These are phyloP conservation scores for Cyprinodon variegatus DNA, from an alignment of 2,113 vertebrate genomes.

Conservation along the genomic window DNA sequence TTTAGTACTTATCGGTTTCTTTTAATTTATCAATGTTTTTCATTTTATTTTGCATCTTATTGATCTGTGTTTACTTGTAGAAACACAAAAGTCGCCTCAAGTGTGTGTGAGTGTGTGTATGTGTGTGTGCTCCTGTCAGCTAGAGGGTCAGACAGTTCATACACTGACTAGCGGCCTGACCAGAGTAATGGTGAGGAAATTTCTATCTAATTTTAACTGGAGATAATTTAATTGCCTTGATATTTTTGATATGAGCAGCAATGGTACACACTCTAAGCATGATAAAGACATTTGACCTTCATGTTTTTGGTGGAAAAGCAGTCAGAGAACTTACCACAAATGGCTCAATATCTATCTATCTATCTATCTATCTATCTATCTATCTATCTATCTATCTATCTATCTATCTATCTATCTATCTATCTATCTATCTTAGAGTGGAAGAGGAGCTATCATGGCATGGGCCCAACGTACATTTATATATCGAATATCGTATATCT, in stretches of 20 bases:
- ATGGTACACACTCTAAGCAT: slow-evolving; percentile 6
- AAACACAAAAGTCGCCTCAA: neutral
- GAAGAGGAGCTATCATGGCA: neutral
- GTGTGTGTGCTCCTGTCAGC: slow-evolving; percentile 13
- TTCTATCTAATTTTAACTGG: slow-evolving; percentile 76
- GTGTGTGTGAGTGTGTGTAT: neutral
- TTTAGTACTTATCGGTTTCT: neutral
- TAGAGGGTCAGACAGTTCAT: slow-evolving; percentile 54
- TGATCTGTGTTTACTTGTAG: neutral
- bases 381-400: slow-evolving; percentile 19
- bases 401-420: slow-evolving; percentile 1
- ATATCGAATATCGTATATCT: neutral
- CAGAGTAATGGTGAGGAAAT: slow-evolving; percentile 55
- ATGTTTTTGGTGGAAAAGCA: fast-evolving
- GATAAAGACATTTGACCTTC: slow-evolving; percentile 38
- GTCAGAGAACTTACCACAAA: neutral
- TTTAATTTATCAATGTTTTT: neutral
- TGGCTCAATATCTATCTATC: neutral
- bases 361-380: slow-evolving; percentile 15
- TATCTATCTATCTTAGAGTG: neutral
- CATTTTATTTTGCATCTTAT: neutral
- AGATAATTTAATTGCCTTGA: slow-evolving; percentile 72
- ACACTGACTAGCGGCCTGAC: slow-evolving; percentile 23
- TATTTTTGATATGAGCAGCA: slow-evolving; percentile 66
- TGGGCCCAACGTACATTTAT: neutral